phyloP scores from a whole-genome alignment of 2,888 invertebrate genomes.

The Lathronympha strigana region DNA sequence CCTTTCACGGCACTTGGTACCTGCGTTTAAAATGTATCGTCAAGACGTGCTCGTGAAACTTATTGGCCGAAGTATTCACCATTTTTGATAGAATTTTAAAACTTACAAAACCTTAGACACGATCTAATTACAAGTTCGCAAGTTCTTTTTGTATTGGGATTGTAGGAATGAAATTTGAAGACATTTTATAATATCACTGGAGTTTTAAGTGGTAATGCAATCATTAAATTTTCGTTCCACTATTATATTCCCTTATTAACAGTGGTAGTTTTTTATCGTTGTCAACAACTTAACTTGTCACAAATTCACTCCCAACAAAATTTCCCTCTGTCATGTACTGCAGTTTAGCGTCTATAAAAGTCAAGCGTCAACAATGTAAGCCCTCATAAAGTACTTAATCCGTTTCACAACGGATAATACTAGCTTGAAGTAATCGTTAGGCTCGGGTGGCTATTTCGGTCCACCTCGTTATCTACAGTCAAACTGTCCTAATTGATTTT shows the following conservation, averaged over 20 bases:
- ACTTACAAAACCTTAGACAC: background rate
- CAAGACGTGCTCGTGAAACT: conserved; percentile 26
- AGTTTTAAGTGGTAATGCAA: too few relatives aligned
- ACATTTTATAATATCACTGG: too few relatives aligned
- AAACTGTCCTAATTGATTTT: conserved; percentile 25
- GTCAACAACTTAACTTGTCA: background rate
- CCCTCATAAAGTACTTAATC: conserved; percentile 31
- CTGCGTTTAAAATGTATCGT: conserved; percentile 16
- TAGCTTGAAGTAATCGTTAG: conserved; percentile 38
- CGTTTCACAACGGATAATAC: conserved; percentile 32
- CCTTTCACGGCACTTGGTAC: conserved; percentile 11
- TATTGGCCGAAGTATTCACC: conserved; percentile 17
- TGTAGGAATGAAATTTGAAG: too few relatives aligned
- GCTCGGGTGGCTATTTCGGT: conserved; percentile 34
- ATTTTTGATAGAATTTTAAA: conserved; percentile 1
- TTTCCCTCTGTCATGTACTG: background rate
- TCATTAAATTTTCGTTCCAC: too few relatives aligned
- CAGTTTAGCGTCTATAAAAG: conserved; percentile 28
- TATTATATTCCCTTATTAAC: background rate
- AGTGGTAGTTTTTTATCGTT: too few relatives aligned
- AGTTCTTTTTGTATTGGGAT: too few relatives aligned
- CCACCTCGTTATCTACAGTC: conserved; percentile 36
- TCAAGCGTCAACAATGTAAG: conserved; percentile 16
- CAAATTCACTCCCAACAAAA: background rate
- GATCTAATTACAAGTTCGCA: too few relatives aligned